A percentile compares a stretch with the other conserved stretches of the same genome.
Conservation (phyloP, 2,113 vertebrate species). For the Tragulus kanchil region DNA sequence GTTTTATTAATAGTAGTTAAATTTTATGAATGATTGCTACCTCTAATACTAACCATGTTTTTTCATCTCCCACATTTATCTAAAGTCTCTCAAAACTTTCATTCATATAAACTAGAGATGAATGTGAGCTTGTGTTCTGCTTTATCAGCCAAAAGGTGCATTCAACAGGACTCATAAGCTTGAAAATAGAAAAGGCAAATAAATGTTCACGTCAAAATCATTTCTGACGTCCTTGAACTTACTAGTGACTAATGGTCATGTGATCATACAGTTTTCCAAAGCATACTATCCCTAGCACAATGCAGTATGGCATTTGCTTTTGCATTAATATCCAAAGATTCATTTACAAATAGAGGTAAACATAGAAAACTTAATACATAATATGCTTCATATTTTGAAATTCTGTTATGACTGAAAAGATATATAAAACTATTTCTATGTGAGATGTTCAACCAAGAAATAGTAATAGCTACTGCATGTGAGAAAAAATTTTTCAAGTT, state of each 20-base stretch:
- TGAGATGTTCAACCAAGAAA: background rate
- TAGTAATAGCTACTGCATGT: background rate
- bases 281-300: background rate
- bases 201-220: background rate
- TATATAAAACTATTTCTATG: background rate
- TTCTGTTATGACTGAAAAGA: background rate
- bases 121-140: constrained; percentile 15
- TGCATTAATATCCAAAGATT: background rate
- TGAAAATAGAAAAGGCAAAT: background rate
- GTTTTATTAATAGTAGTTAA: constrained; percentile 34
- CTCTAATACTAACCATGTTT: background rate
- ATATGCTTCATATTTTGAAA: constrained; percentile 7
- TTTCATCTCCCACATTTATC: constrained; percentile 12
- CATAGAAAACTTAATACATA: background rate
- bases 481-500: background rate
- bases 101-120: background rate
- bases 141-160: background rate
- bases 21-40: background rate
- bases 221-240: constrained; percentile 17
- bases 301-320: background rate
- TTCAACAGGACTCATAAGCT: background rate
- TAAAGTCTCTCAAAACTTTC: background rate
- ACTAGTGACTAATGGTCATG: background rate
- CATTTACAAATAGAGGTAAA: background rate
- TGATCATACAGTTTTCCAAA: background rate